phyloP scores from a whole-genome alignment of 2,888 invertebrate genomes.

The Yponomeuta evonymella region DNA sequence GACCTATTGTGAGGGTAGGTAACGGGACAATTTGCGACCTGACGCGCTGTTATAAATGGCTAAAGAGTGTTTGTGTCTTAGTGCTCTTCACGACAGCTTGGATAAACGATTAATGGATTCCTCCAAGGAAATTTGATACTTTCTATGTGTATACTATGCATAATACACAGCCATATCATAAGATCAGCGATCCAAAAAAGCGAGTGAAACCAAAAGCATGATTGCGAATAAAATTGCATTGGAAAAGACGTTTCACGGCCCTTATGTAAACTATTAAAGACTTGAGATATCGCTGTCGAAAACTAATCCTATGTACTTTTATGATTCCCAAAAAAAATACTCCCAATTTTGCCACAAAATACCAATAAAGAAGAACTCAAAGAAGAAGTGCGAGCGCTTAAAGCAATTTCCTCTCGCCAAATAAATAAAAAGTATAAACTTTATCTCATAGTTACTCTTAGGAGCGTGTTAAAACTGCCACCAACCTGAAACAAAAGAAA shows the following conservation, averaged over 20 bases:
- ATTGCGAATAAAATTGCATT: too few relatives aligned
- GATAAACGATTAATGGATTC: neutral
- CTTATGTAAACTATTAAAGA: too few relatives aligned
- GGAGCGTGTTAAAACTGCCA: conserved; percentile 5
- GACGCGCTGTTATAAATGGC: neutral
- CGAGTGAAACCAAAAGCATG: too few relatives aligned
- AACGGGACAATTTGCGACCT: conserved; percentile 8
- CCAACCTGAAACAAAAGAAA: conserved; percentile 13
- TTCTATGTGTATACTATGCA: too few relatives aligned
- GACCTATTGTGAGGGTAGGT: conserved; percentile 4
- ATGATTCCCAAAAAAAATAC: too few relatives aligned
- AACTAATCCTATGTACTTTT: too few relatives aligned
- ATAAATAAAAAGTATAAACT: neutral
- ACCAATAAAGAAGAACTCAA: neutral
- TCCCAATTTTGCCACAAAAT: too few relatives aligned
- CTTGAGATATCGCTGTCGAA: too few relatives aligned
- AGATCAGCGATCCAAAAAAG: too few relatives aligned
- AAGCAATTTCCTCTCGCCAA: conserved; percentile 4
- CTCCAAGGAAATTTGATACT: too few relatives aligned
- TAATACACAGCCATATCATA: too few relatives aligned
- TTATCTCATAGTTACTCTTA: neutral
- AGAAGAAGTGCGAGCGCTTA: neutral
- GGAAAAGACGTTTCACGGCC: too few relatives aligned
- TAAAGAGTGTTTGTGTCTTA: conserved; percentile 1
- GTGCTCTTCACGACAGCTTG: neutral